Conservation (phyloP, 2,113 vertebrate genomes). For the Lynx canadensis region DNA sequence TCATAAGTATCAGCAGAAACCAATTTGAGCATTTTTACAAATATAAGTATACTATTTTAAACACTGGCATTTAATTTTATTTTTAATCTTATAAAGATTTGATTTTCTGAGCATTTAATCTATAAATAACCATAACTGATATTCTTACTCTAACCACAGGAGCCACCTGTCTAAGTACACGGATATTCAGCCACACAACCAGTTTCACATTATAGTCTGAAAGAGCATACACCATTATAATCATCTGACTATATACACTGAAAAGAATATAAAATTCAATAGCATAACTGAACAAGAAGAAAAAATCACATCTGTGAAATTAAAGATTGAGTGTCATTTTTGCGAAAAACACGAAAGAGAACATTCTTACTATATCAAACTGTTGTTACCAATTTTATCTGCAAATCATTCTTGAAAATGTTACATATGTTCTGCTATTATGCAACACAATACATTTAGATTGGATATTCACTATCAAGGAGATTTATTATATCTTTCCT, state of each 20-base stretch:
- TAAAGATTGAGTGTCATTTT: not conserved
- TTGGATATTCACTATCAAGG: conserved; percentile 60
- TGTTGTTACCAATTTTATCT: conserved; percentile 56
- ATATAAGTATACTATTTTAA: not conserved
- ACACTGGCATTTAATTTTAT: not conserved
- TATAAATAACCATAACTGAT: conserved; percentile 65
- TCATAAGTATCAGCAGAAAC: not conserved
- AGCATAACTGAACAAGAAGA: conserved; percentile 62
- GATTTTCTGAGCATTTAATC: conserved; percentile 14
- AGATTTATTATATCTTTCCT: conserved; percentile 45
- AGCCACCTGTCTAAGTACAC: not conserved
- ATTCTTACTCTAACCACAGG: conserved; percentile 37
- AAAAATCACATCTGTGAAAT: conserved; percentile 26
- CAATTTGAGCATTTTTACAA: not conserved
- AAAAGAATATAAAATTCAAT: conserved; percentile 63
- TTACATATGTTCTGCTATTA: conserved; percentile 50
- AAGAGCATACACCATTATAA: conserved; percentile 59
- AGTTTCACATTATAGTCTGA: conserved; percentile 44
- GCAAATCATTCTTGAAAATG: conserved; percentile 41
- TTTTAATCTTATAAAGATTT: not conserved
- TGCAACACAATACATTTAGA: conserved; percentile 50
- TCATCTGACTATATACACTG: conserved; percentile 32
- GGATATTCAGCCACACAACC: not conserved
- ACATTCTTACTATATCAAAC: not conserved
- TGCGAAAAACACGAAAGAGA: conserved; percentile 1